phyloP scores from a whole-genome alignment of 1,140 invertebrate genomes.

The Liolophura sinensis region DNA sequence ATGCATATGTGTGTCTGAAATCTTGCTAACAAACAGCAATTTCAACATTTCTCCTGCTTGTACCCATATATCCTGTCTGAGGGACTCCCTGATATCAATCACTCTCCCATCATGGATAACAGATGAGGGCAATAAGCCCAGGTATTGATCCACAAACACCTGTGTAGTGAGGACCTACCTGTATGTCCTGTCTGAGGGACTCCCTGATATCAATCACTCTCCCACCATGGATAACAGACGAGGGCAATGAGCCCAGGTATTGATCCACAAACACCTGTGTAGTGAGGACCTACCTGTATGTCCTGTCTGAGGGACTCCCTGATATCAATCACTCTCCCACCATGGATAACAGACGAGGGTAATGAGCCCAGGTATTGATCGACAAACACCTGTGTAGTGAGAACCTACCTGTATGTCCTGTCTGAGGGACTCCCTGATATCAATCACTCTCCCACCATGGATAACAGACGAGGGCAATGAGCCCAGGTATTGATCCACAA shows the following conservation, averaged over 20 bases:
- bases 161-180: too few species aligned
- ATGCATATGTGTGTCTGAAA: conserved; percentile 38
- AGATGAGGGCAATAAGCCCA: conserved; percentile 49
- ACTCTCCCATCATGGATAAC: conserved; percentile 54
- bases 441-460: conserved; percentile 52
- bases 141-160: conserved; percentile 48
- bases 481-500: conserved; percentile 51
- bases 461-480: conserved; percentile 53
- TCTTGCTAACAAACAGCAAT: conserved; percentile 41
- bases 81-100: conserved; percentile 49
- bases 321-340: conserved; percentile 56
- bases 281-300: too few species aligned
- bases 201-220: conserved; percentile 54
- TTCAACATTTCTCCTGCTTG: conserved; percentile 31
- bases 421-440: conserved; percentile 41
- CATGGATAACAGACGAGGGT: conserved; percentile 49
- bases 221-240: conserved; percentile 50
- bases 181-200: conserved; percentile 14
- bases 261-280: conserved; percentile 44
- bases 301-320: conserved; percentile 25
- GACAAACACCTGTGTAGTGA: conserved; percentile 35
- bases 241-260: conserved; percentile 53
- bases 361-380: conserved; percentile 54
- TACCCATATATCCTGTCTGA: too few species aligned
- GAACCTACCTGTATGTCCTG: too few species aligned